phyloP scores from a whole-genome alignment of 2,113 vertebrate genomes.

The Anthoscopus minutus region DNA sequence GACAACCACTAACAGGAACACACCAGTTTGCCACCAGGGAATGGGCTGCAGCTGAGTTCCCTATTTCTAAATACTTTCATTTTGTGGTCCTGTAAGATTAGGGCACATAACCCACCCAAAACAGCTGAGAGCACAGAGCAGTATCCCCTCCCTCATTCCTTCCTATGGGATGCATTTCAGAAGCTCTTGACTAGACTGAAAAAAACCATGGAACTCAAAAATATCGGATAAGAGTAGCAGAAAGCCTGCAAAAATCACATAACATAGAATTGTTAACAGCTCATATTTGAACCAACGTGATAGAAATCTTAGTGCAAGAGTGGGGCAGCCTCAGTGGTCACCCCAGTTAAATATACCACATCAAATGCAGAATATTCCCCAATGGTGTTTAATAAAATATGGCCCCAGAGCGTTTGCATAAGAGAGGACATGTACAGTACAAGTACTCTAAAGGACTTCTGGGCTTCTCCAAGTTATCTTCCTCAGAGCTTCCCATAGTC shows the following conservation, averaged over 20 bases:
- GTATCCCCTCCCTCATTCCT: neutral
- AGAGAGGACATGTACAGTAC: neutral
- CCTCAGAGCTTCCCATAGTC: neutral
- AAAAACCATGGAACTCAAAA: neutral
- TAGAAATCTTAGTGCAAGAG: neutral
- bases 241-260: neutral
- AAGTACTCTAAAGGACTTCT: neutral
- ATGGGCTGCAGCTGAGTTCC: neutral
- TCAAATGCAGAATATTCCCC: neutral
- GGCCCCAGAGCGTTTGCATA: neutral
- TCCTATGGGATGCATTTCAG: neutral
- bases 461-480: neutral
- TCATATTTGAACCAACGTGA: neutral
- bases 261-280: neutral
- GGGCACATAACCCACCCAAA: neutral
- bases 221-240: neutral
- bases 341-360: neutral
- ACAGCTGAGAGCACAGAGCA: neutral
- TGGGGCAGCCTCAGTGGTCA: neutral
- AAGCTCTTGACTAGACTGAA: neutral
- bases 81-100: neutral
- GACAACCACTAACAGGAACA: neutral
- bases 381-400: neutral
- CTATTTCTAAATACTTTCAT: neutral
- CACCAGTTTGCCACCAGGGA: neutral